These are phyloP conservation scores for Neocrepidodera transversa DNA, from an alignment of 2,888 invertebrate genomes.

Conservation along the genomic window DNA sequence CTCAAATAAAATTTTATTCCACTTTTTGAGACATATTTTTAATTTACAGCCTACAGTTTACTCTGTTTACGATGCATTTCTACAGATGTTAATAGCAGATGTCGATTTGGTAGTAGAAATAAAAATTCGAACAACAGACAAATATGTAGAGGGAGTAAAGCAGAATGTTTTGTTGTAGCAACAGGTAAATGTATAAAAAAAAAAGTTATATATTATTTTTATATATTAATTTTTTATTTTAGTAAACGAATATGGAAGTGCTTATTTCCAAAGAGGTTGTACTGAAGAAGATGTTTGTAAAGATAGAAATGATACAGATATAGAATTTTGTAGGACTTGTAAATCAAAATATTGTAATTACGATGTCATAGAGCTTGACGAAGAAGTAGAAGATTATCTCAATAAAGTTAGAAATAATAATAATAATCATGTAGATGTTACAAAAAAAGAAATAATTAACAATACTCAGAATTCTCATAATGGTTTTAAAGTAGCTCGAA, in stretches of 20 bases:
- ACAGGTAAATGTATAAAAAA: slow-evolving; percentile 10
- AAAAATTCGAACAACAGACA: not conserved
- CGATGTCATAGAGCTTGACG: slow-evolving; percentile 22
- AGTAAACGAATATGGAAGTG: slow-evolving; percentile 24
- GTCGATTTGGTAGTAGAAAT: slow-evolving; percentile 5
- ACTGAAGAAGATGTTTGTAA: slow-evolving; percentile 18
- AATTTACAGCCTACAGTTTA: slow-evolving; percentile 9
- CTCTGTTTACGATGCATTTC: slow-evolving; percentile 15
- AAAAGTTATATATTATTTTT: not conserved
- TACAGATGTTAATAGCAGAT: slow-evolving; percentile 9
- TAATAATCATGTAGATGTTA: no score
- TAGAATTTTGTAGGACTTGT: slow-evolving; percentile 31
- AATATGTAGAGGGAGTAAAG: not conserved
- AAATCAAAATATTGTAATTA: slow-evolving; percentile 27
- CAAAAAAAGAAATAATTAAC: no score
- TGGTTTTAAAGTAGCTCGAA: not conserved
- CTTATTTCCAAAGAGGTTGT: slow-evolving; percentile 26
- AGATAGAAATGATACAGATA: slow-evolving; percentile 10
- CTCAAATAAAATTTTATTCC: no score
- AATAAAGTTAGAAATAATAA: slow-evolving; percentile 17
- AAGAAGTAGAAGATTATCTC: slow-evolving; percentile 28
- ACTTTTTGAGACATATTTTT: not conserved
- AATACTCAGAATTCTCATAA: no score
- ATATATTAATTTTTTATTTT: not conserved
- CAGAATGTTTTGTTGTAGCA: slow-evolving; percentile 19